A percentile compares a stretch with the other conserved stretches of the same genome.
Evolutionary conservation across 2,888 invertebrate genomes (phyloP).

Genomic region (Sipha maydis): DNA sequence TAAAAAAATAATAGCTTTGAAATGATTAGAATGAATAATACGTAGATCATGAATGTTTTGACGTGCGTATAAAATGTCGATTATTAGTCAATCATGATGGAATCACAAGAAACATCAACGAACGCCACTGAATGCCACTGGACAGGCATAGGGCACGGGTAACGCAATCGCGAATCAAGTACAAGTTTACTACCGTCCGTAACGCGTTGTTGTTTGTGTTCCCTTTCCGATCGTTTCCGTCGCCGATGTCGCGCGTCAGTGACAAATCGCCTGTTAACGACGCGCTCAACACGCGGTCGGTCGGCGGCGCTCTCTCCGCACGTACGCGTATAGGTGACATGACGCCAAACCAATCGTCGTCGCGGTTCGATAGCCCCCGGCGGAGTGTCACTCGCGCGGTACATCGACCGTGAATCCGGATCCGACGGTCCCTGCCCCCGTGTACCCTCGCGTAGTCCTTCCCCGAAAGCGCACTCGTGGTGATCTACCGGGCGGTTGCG

Average conservation of each 20-base stretch:
- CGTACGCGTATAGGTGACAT: not conserved
- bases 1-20: too few species aligned
- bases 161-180: too few species aligned
- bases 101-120: too few species aligned
- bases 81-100: too few species aligned
- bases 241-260: not conserved
- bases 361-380: not conserved
- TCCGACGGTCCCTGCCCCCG: not conserved
- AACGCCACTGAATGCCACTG: too few species aligned
- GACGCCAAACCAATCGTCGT: not conserved
- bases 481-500: not conserved
- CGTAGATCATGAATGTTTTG: too few species aligned
- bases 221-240: not conserved
- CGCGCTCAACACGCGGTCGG: not conserved
- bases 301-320: too few species aligned
- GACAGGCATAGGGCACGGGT: too few species aligned
- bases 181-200: too few species aligned
- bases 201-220: not conserved
- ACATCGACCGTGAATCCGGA: conserved; percentile 27
- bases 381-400: not conserved
- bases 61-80: too few species aligned
- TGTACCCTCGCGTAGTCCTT: too few species aligned
- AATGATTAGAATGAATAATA: too few species aligned
- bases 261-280: conserved; percentile 32
- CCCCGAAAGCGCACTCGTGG: not conserved